A percentile compares a stretch with the other conserved stretches of the same genome.
These are phyloP conservation scores for Cervus canadensis DNA, from an alignment of 2,113 vertebrate genomes.

Conservation along the genomic window DNA sequence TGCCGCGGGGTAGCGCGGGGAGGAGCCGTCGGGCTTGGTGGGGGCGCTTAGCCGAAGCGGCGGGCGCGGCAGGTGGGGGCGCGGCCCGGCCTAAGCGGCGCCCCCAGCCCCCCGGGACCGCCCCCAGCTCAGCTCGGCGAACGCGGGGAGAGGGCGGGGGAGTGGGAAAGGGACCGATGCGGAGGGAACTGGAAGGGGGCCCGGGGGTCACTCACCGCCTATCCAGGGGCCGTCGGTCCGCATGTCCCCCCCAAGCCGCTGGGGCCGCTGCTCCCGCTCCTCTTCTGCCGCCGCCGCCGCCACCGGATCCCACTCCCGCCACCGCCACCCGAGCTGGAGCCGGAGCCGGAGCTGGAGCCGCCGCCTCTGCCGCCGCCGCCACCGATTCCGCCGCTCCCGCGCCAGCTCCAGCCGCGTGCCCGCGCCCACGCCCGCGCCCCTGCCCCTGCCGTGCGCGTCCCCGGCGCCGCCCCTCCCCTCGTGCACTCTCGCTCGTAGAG, in stretches of 20 bases:
- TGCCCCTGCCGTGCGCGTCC: conserved; percentile 65
- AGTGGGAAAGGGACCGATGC: background rate
- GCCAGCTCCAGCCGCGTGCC: conserved; percentile 67
- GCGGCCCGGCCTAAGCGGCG: conserved; percentile 80
- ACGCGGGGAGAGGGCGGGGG: background rate
- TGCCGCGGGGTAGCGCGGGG: background rate
- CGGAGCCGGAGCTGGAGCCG: background rate
- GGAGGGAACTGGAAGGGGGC: background rate
- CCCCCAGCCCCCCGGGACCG: conserved; percentile 7
- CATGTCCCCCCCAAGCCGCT: conserved; percentile 65
- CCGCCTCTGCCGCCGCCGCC: conserved; percentile 16
- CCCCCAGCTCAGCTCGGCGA: background rate
- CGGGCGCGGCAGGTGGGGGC: conserved; percentile 82
- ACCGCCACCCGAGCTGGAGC: conserved; percentile 28
- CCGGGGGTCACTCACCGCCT: conserved; percentile 62
- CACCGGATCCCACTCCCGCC: conserved; percentile 38
- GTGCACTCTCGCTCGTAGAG: conserved; percentile 57
- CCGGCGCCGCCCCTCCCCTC: conserved; percentile 71
- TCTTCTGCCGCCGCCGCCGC: background rate
- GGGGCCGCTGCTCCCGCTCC: conserved; percentile 34
- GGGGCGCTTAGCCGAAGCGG: conserved; percentile 81
- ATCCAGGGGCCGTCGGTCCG: conserved; percentile 67
- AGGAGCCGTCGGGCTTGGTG: conserved; percentile 82
- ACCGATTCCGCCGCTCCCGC: conserved; percentile 63
- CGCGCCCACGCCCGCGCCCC: conserved; percentile 65